Evolutionary conservation across 2,888 invertebrate species (phyloP).

Genomic region (Ganaspis brasiliensis): DNA sequence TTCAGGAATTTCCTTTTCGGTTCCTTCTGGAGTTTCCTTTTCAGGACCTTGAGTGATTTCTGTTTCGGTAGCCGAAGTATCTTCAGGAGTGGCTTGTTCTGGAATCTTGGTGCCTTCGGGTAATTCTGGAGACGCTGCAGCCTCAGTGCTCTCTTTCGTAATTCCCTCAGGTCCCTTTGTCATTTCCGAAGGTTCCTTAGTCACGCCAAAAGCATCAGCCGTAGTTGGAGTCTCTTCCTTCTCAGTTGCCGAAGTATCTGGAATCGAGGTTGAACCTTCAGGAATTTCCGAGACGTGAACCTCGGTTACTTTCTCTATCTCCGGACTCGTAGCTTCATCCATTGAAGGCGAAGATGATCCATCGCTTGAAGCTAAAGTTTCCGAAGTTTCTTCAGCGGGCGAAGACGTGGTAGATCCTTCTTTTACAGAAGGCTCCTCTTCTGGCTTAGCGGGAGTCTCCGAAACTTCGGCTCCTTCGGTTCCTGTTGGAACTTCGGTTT

Average conservation of each 20-base stretch:
- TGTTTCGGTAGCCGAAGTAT: slow-evolving; percentile 52
- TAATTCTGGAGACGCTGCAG: no score
- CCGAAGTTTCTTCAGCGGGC: slow-evolving; percentile 21
- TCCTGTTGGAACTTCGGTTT: slow-evolving; percentile 37
- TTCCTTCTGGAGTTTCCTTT: slow-evolving; percentile 48
- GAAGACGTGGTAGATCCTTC: slow-evolving; percentile 46
- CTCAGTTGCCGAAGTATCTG: slow-evolving; percentile 45
- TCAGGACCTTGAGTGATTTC: slow-evolving; percentile 46
- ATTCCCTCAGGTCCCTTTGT: not conserved
- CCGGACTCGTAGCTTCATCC: no score
- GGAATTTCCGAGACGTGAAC: slow-evolving; percentile 31
- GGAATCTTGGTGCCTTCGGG: slow-evolving; percentile 29
- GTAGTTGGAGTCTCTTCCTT: slow-evolving; percentile 44
- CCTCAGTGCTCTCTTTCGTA: slow-evolving; percentile 23
- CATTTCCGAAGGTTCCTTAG: slow-evolving; percentile 14
- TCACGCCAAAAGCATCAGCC: slow-evolving; percentile 20
- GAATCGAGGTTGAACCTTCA: slow-evolving; percentile 28
- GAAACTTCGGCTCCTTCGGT: slow-evolving; percentile 30
- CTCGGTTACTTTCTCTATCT: no score
- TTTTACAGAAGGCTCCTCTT: slow-evolving; percentile 48
- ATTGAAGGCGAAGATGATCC: slow-evolving; percentile 19
- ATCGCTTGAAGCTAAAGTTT: slow-evolving; percentile 45
- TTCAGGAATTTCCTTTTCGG: slow-evolving; percentile 51
- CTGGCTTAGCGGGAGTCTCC: slow-evolving; percentile 35
- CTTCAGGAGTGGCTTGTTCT: slow-evolving; percentile 36